Evolutionary conservation across 2,113 vertebrate genomes (phyloP).

Genomic region (Gnathonemus echidnorhynchus): DNA sequence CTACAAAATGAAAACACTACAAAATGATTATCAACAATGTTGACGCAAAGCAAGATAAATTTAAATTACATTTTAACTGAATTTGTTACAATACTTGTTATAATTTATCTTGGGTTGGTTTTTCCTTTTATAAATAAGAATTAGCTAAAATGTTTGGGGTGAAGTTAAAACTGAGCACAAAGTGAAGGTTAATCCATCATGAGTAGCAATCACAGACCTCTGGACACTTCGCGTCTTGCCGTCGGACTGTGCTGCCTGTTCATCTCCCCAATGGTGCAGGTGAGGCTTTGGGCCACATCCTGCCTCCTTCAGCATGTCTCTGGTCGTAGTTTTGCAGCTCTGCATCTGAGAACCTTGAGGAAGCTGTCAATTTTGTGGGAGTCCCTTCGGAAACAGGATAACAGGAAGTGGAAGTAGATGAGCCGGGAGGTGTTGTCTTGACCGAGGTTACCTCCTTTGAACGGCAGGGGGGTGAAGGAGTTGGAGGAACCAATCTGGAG

Average conservation of each 20-base stretch:
- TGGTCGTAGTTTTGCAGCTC: conserved; percentile 47
- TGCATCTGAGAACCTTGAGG: conserved; percentile 65
- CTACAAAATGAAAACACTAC: background rate
- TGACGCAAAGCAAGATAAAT: background rate
- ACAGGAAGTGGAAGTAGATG: conserved; percentile 59
- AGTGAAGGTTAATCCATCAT: background rate
- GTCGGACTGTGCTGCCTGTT: background rate
- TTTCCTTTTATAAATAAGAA: background rate
- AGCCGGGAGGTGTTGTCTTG: conserved; percentile 54
- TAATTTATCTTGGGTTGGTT: background rate
- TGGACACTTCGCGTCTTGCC: background rate
- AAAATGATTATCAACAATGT: background rate
- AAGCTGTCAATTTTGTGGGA: conserved; percentile 73
- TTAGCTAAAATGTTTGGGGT: background rate
- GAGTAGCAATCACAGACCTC: background rate
- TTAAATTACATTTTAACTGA: background rate
- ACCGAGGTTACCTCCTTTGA: conserved; percentile 41
- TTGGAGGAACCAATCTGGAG: conserved; percentile 55
- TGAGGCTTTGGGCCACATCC: background rate
- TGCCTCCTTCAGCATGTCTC: conserved; percentile 49
- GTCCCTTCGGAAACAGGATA: conserved; percentile 67
- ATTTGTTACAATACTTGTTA: background rate
- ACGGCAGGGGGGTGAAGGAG: conserved; percentile 51
- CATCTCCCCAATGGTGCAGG: background rate
- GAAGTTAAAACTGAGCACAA: background rate